A percentile compares a stretch with the other conserved stretches of the same genome.
phyloP scores from a whole-genome alignment of 2,113 vertebrate genomes.

The Austrofundulus limnaeus region DNA sequence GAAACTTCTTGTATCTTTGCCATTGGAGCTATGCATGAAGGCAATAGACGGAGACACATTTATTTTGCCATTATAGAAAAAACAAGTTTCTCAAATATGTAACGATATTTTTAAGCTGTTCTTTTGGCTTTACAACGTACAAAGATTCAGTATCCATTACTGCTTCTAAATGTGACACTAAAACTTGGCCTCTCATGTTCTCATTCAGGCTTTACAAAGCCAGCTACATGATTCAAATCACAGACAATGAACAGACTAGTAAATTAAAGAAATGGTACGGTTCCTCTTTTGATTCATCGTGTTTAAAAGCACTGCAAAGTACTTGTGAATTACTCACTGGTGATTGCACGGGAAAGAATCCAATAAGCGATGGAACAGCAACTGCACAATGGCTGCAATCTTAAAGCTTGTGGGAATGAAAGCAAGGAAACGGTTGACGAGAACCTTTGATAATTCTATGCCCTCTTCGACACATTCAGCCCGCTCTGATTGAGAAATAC shows the following conservation, averaged over 20 bases:
- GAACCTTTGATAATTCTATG: neutral
- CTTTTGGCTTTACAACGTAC: too few relatives aligned
- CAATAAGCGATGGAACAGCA: neutral
- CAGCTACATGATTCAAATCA: too few relatives aligned
- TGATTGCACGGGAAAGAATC: neutral
- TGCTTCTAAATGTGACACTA: too few relatives aligned
- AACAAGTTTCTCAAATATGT: neutral
- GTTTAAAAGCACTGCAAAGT: neutral
- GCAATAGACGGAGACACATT: too few relatives aligned
- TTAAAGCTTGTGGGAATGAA: neutral
- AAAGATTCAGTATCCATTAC: too few relatives aligned
- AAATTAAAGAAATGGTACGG: neutral
- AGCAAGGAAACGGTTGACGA: neutral
- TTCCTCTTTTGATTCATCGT: neutral
- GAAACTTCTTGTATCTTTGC: too few relatives aligned
- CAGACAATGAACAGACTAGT: neutral
- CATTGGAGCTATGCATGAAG: too few relatives aligned
- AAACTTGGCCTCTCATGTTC: neutral
- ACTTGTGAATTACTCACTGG: neutral
- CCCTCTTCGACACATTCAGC: neutral
- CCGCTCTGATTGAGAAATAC: neutral
- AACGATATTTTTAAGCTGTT: too few relatives aligned
- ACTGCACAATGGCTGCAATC: neutral
- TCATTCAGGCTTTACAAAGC: neutral
- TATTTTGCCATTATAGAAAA: too few relatives aligned